Base-by-base conservation (phyloP, 1,140 invertebrate genomes). In the Aphelinus certus region DNA sequence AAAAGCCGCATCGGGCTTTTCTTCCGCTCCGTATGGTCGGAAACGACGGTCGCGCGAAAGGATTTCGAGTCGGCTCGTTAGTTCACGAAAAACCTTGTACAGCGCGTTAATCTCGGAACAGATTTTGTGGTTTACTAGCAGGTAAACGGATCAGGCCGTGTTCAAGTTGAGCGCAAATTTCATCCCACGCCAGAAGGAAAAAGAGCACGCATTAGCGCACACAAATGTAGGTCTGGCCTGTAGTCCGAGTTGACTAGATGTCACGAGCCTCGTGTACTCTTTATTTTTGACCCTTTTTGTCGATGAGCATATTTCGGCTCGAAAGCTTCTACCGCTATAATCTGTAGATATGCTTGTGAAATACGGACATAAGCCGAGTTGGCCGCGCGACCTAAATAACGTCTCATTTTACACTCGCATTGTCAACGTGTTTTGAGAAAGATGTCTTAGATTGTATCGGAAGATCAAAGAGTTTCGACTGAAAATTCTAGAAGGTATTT, bases 131-230 rank as follows among this genome's bases (percentile, higher is more conserved):
- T 26, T 45, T 47, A 51, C 3, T 10, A n/a, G 64, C 70, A 79
- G 72, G 79, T 78, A 78, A 79, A 79, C 71, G 72, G 78, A 83
- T 81, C 76, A 76, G 58, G 5, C 57, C 68, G 47, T 67, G 56
- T 56, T 9, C 5, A 60, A 60, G 58, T 58, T 3, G 2, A 60
- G 6, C 43, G 43, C 6, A 42, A 9, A 47, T 57, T 56, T n/a
- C 60, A 4, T 42, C 26, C 0, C 63, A 42, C 48, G 9, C 26
- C 0, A 5, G n/a, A 26, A 7, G 2, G 7, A 58, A 73, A 26
- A 58, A 26, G 48, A 49, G 45, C 71, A 51, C 42, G 10, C n/a
- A 58, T 72, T 61, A 71, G 46, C 53, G 49, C 49, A 56, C 56
- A 6, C n/a, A 7, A 6, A 45, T 7, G 2, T 1, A 46, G 42